Conservation (phyloP, 2,797 vertebrate genomes). For the Agapornis canus region DNA sequence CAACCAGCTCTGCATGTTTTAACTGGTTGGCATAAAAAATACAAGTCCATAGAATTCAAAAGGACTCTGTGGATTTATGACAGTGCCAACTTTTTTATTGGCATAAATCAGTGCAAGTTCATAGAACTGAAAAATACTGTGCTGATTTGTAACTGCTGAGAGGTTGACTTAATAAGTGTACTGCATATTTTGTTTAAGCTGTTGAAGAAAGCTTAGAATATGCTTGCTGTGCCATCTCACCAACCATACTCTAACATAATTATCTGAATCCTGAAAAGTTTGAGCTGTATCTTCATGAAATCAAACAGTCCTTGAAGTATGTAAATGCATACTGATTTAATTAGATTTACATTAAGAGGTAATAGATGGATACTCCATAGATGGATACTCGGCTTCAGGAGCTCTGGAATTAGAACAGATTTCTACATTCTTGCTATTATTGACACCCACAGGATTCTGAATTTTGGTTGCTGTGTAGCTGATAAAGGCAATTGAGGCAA, state of each 20-base stretch:
- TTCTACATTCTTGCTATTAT: not conserved
- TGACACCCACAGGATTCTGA: not conserved
- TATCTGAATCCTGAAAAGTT: not conserved
- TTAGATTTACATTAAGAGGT: not conserved
- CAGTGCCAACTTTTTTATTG: not conserved
- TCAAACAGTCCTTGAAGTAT: not conserved
- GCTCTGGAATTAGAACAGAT: not conserved
- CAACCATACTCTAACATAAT: not conserved
- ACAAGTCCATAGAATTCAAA: not conserved
- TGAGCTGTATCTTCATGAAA: not conserved
- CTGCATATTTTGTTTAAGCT: not conserved
- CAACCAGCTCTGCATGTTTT: not conserved
- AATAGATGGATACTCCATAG: not conserved
- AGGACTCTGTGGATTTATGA: not conserved
- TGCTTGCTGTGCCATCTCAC: not conserved
- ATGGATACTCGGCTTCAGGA: not conserved
- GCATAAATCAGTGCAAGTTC: not conserved
- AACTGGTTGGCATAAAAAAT: not conserved
- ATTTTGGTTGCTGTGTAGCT: not conserved
- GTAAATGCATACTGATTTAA: not conserved
- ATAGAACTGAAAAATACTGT: not conserved
- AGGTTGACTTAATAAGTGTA: not conserved
- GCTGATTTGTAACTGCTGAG: not conserved
- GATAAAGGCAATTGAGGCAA: not conserved
- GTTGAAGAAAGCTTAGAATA: not conserved